Base-by-base conservation (phyloP, 1,140 invertebrate species). In the Drosophila asahinai region DNA sequence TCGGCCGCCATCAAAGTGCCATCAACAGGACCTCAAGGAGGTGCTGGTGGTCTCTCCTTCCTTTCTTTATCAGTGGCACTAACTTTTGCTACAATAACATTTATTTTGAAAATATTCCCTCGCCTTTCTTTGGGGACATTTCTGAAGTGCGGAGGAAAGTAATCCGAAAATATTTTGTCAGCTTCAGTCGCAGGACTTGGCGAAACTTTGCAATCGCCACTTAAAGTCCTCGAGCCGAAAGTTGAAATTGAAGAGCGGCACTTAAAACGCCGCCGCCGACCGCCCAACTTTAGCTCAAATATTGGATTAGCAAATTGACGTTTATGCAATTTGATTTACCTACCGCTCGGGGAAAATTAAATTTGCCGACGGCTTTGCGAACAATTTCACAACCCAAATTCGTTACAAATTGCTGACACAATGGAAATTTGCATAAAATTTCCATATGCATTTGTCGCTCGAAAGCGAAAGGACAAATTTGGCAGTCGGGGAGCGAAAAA, bases 111-210 rank as follows among this genome's bases (percentile, higher is more conserved):
- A 90, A 90, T 90, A 90, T 89, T 83, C 38, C 25, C 17, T 22
- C 48, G 36, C 47, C 22, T 43, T 38, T 40, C 62, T 51, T 47
- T 47, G 49, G 27, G 63, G 64, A 81, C 68, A 66, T 60, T 78
- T 71, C 19, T 73, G 60, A 84, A 86, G 80, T 82, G 79, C 79
- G 74, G 51, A 75, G 54, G 38, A 83, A 87, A 87, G 84, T 89
- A 89, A 89, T 89, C 86, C 82, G 75, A 89, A 86, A 90, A 89
- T 89, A 90, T 89, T 89, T 89, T 86, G 75, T 71, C 86, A 89
- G 86, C 86, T 80, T 71, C 80, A 71, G 68, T 52, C 75, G 84
- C 63, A 33, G 54, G 45, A 57, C 33, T 8, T 30, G 12, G 47
- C 33, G 15, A 43, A 77, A 75, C 62, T 67, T 70, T 81, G 19